phyloP scores from a whole-genome alignment of 2,888 invertebrate species.

The Cephalotes varians region DNA sequence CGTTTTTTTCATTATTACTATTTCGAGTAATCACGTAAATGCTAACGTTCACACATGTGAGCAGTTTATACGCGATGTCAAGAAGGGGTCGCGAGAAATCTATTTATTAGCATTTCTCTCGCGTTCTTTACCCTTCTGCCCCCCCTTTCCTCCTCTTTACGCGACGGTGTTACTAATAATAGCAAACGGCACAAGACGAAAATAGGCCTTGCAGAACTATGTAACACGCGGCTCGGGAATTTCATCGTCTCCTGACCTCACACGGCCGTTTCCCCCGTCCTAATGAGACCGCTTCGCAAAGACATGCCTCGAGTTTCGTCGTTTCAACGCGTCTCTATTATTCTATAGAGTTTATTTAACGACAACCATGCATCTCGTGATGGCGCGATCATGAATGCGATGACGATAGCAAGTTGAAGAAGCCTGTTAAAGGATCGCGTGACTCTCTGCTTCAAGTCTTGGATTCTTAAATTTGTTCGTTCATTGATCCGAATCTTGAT shows the following conservation, averaged over 20 bases:
- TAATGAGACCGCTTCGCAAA: conserved; percentile 63
- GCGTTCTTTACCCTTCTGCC: conserved; percentile 11
- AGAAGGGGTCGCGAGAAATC: neutral
- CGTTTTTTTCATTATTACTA: neutral
- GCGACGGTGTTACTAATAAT: conserved; percentile 75
- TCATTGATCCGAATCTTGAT: neutral
- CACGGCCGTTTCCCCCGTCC: conserved; percentile 69
- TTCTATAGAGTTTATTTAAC: neutral
- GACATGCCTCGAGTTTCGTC: conserved; percentile 13
- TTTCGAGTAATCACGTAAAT: neutral
- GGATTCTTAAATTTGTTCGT: neutral
- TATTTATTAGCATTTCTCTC: conserved; percentile 62
- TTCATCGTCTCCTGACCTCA: conserved; percentile 75
- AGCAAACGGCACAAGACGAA: conserved; percentile 77
- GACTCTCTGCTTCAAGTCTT: neutral
- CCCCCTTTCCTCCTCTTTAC: conserved; percentile 35
- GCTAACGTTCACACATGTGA: conserved; percentile 4
- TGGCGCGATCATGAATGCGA: neutral
- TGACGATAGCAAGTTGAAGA: neutral
- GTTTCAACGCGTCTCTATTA: neutral
- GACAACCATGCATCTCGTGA: neutral
- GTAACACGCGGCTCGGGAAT: conserved; percentile 77
- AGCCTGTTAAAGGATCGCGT: neutral
- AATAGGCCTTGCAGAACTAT: conserved; percentile 80
- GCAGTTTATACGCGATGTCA: conserved; percentile 18